These are phyloP conservation scores for Lamproptera curius DNA, from an alignment of 2,888 invertebrate species.

Conservation along the genomic window DNA sequence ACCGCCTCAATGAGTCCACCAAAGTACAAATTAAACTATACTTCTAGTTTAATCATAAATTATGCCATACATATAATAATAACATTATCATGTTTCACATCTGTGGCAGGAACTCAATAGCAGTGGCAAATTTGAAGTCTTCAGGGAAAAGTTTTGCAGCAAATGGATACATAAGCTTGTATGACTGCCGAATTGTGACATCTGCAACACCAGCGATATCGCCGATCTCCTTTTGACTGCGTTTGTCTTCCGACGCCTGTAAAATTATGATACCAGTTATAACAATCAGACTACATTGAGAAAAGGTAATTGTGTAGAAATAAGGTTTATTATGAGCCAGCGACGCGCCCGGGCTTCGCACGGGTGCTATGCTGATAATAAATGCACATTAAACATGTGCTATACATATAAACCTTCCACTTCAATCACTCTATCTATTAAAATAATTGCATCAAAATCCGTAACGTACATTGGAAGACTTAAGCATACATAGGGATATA, in stretches of 20 bases:
- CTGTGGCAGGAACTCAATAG: constrained; percentile 95
- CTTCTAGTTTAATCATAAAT: constrained; percentile 9
- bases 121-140: constrained; percentile 96
- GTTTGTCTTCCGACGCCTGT: constrained; percentile 94
- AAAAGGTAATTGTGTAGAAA: too few species aligned
- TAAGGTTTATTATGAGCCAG: too few species aligned
- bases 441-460: too few species aligned
- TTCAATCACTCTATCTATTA: too few species aligned
- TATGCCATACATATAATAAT: not conserved
- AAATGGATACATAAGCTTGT: constrained; percentile 97
- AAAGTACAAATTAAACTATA: constrained; percentile 1
- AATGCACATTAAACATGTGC: too few species aligned
- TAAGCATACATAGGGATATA: too few species aligned
- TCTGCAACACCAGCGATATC: constrained; percentile 99
- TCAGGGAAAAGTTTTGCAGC: constrained; percentile 96
- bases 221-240: constrained; percentile 98
- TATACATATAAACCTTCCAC: too few species aligned
- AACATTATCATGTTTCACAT: constrained; percentile 77
- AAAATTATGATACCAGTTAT: too few species aligned
- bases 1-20: not conserved
- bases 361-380: too few species aligned
- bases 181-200: constrained; percentile 97
- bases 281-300: too few species aligned
- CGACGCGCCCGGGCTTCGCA: too few species aligned
- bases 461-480: too few species aligned